Evolutionary conservation across 1,140 invertebrate genomes (phyloP), one percentile per base, ranked within the genome.

Genomic region (Reticulitermes speratus): DNA sequence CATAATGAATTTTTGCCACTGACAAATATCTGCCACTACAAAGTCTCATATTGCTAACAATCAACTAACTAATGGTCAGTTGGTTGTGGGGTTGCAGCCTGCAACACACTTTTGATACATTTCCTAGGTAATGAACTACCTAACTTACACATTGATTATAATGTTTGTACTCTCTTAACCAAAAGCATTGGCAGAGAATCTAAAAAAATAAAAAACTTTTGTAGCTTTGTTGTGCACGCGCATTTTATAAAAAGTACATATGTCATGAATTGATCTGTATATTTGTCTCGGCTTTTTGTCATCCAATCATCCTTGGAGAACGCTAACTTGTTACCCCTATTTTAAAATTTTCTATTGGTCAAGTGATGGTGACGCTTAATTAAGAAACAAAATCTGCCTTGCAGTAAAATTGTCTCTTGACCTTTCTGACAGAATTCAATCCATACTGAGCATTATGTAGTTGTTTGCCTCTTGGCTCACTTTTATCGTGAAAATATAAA

Each of bases 161-260:
- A 84, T 84, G 30, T 84, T 84, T 84, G 83, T 84, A 84, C 25
- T 84, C 45, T 52, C 83, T 52, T 84, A 30, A 84, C 8, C 30
- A 32, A 82, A 86, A 84, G 86, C 32, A 84, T 86, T 84, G 86
- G 86, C 86, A 86, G 86, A 86, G 86, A 86, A 25, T 55, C 87
- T 87, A 44, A 38, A 75, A n/a, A 75, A 75, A 8, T 7, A 75
- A 48, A 55, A 83, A 65, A 86, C 75, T 87, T 87, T 85, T 86
- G 85, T 85, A 86, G 84, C 85, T 87, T 85, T 83, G 44, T 87
- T 75, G 87, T 85, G 83, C 87, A 87, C 87, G 52, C 52, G 44
- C 82, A 82, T 87, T 87, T 87, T 86, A 81, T 86, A 87, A 82
- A 52, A 86, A 86, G 59, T 86, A 86, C 81, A 82, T 75, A 30